These are phyloP conservation scores for Dicaeum eximium DNA, from an alignment of 2,113 vertebrate genomes.

Conservation along the genomic window DNA sequence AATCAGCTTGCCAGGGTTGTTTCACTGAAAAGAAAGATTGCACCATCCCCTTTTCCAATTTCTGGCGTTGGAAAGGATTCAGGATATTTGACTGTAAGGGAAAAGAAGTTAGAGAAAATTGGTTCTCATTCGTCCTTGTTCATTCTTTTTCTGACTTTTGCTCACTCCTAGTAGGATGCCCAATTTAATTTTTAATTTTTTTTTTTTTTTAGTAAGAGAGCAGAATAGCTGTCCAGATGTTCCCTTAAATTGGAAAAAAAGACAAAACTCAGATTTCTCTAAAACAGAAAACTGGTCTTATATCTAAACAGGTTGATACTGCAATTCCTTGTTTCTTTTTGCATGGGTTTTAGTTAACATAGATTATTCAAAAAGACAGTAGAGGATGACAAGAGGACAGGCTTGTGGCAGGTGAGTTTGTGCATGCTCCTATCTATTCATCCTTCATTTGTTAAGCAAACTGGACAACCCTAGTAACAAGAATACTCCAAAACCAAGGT, in stretches of 20 bases:
- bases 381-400: background rate
- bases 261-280: conserved; percentile 21
- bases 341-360: background rate
- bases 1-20: background rate
- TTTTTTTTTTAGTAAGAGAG: background rate
- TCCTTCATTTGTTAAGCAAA: background rate
- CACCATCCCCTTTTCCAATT: background rate
- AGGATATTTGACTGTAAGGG: background rate
- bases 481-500: background rate
- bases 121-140: background rate
- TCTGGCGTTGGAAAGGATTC: background rate
- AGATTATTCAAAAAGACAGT: background rate
- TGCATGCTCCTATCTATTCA: background rate
- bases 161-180: background rate
- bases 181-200: background rate
- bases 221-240: background rate
- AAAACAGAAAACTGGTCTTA: background rate
- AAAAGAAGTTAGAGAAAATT: background rate
- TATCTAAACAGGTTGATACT: background rate
- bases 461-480: background rate
- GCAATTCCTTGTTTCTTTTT: background rate
- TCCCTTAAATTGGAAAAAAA: background rate
- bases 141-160: conserved; percentile 30
- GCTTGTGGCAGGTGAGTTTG: conserved; percentile 40
- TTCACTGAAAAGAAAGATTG: background rate